A percentile compares a stretch with the other conserved stretches of the same genome.
These are phyloP conservation scores for Nothura maculosa DNA, from an alignment of 2,797 vertebrate species.

Conservation along the genomic window DNA sequence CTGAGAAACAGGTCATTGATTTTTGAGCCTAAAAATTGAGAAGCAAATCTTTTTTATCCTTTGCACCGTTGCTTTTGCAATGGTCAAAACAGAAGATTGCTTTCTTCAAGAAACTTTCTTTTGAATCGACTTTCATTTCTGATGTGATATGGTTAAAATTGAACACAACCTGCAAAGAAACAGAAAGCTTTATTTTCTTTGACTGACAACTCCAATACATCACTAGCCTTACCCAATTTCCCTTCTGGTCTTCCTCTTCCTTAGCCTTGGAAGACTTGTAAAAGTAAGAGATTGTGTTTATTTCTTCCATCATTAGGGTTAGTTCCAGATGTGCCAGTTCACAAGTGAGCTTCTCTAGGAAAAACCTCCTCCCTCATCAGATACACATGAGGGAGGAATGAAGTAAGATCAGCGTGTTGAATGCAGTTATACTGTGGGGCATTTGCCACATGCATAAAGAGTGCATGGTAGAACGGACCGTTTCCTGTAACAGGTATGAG, in stretches of 20 bases:
- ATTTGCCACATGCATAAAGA: not conserved
- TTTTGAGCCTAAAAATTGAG: not conserved
- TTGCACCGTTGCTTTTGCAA: not conserved
- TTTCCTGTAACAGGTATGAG: not conserved
- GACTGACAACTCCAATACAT: rapidly evolving
- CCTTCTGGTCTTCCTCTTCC: not conserved
- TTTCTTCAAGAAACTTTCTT: not conserved
- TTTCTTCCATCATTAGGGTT: constrained; percentile 46
- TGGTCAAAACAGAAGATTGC: not conserved
- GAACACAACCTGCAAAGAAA: not conserved
- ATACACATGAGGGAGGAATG: not conserved
- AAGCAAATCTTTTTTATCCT: not conserved
- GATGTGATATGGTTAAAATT: rapidly evolving
- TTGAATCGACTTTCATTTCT: not conserved
- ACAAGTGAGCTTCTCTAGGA: constrained; percentile 65
- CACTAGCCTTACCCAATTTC: not conserved
- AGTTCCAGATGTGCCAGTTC: constrained; percentile 56
- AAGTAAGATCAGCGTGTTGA: rapidly evolving
- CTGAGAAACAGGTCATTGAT: not conserved
- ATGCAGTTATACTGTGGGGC: rapidly evolving
- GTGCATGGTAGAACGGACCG: not conserved
- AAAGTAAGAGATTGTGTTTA: constrained; percentile 38
- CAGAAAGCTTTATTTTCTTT: not conserved
- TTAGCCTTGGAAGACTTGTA: not conserved
- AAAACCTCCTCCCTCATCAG: constrained; percentile 51